phyloP scores from a whole-genome alignment of 2,797 vertebrate genomes.

The Pangasius sanitwongsei region DNA sequence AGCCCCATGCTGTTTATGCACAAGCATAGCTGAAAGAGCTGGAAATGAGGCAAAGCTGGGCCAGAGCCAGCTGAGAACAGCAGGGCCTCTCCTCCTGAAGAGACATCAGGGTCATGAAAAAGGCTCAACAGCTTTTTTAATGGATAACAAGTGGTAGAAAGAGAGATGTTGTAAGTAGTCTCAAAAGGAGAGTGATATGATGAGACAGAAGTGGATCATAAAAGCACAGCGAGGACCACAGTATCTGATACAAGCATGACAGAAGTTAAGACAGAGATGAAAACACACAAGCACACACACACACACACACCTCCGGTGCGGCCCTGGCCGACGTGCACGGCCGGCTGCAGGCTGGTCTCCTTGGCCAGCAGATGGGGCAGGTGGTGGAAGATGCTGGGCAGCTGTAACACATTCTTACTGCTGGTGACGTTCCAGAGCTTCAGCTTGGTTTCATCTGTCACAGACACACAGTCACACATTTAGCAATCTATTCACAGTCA shows the following conservation, averaged over 20 bases:
- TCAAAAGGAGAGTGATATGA: not conserved
- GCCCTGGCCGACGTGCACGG: constrained; percentile 91
- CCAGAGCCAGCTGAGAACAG: constrained; percentile 24
- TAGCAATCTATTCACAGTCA: not conserved
- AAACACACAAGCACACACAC: not conserved
- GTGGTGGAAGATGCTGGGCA: constrained; percentile 97
- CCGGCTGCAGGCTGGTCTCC: constrained; percentile 93
- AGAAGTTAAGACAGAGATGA: not conserved
- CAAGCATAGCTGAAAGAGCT: constrained; percentile 22
- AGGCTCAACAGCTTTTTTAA: not conserved
- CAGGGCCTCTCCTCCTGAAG: constrained; percentile 11
- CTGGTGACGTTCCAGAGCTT: constrained; percentile 94
- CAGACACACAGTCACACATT: constrained; percentile 37
- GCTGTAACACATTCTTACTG: constrained; percentile 93
- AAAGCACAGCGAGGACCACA: constrained; percentile 1
- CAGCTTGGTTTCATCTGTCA: constrained; percentile 90
- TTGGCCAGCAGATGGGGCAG: constrained; percentile 95
- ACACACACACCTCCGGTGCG: constrained; percentile 84
- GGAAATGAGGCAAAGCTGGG: constrained; percentile 25
- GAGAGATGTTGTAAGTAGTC: not conserved
- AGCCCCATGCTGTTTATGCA: constrained; percentile 4
- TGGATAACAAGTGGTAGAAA: not conserved
- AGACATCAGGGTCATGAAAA: constrained; percentile 6
- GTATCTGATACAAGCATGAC: constrained; percentile 5
- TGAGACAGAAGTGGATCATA: constrained; percentile 17